These are phyloP conservation scores for Drosophila melanica DNA, from an alignment of 1,140 invertebrate genomes.

Conservation along the genomic window DNA sequence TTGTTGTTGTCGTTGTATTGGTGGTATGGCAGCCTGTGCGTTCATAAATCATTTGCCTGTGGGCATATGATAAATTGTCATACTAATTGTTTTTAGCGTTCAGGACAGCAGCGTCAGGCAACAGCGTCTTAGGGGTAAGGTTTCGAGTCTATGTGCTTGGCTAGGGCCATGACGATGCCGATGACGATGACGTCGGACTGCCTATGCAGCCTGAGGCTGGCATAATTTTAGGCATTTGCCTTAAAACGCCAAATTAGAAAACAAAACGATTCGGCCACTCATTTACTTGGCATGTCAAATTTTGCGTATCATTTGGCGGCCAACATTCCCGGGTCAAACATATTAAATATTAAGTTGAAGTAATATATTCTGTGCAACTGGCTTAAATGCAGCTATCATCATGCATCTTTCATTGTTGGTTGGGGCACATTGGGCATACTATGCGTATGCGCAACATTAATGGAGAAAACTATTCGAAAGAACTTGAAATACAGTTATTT, in stretches of 20 bases:
- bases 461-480: slow-evolving; percentile 25
- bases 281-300: slow-evolving; percentile 65
- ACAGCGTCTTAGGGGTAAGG: neutral
- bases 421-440: slow-evolving; percentile 5
- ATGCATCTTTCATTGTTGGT: slow-evolving; percentile 72
- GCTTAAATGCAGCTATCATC: slow-evolving; percentile 40
- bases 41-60: slow-evolving; percentile 77
- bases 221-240: slow-evolving; percentile 17
- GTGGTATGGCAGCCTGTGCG: slow-evolving; percentile 28
- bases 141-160: slow-evolving; percentile 9
- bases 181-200: slow-evolving; percentile 32
- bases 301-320: slow-evolving; percentile 59
- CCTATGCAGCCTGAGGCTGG: slow-evolving; percentile 31
- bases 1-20: slow-evolving; percentile 38
- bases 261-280: slow-evolving; percentile 48
- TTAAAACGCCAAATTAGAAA: slow-evolving; percentile 50
- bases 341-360: slow-evolving; percentile 1
- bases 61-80: slow-evolving; percentile 82
- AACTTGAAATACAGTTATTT: slow-evolving; percentile 21
- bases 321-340: neutral
- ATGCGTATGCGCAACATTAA: slow-evolving; percentile 43
- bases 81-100: slow-evolving; percentile 83
- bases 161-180: slow-evolving; percentile 3
- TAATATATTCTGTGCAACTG: neutral
- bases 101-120: slow-evolving; percentile 57